These are phyloP conservation scores for Mustela lutreola DNA, from an alignment of 2,113 vertebrate species.

Conservation along the genomic window DNA sequence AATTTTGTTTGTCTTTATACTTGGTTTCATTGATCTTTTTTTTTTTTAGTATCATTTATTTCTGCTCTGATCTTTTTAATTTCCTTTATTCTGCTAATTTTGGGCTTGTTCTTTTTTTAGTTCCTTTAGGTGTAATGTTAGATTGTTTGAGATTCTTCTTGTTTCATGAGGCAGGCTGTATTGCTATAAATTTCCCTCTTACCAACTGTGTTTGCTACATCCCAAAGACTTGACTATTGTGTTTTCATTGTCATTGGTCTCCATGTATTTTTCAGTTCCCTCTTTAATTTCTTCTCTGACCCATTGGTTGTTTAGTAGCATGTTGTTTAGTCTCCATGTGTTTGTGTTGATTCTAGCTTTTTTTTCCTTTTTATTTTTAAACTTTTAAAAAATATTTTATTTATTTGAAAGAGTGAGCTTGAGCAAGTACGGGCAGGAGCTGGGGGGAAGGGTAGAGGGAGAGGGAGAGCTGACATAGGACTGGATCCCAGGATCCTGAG, in stretches of 20 bases:
- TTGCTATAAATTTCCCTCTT: neutral
- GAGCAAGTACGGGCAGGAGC: neutral
- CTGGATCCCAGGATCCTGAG: neutral
- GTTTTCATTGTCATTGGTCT: neutral
- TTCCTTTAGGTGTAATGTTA: neutral
- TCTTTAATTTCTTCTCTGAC: neutral
- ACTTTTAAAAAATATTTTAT: neutral
- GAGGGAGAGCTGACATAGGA: neutral
- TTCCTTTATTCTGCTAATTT: neutral
- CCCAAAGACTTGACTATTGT: neutral
- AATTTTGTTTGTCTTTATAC: neutral
- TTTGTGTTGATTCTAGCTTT: neutral
- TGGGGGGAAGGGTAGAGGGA: neutral
- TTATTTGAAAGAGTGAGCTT: neutral
- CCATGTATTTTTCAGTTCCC: neutral
- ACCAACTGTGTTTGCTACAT: neutral
- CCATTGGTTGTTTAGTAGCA: neutral
- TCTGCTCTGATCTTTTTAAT: neutral
- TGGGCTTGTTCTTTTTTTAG: neutral
- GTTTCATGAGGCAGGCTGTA: neutral
- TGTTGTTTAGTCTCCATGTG: neutral
- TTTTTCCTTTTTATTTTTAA: neutral
- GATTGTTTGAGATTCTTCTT: neutral
- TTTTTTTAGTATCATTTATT: neutral
- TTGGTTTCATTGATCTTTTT: neutral